phyloP scores from a whole-genome alignment of 2,113 vertebrate genomes.

The Colinus virginianus region DNA sequence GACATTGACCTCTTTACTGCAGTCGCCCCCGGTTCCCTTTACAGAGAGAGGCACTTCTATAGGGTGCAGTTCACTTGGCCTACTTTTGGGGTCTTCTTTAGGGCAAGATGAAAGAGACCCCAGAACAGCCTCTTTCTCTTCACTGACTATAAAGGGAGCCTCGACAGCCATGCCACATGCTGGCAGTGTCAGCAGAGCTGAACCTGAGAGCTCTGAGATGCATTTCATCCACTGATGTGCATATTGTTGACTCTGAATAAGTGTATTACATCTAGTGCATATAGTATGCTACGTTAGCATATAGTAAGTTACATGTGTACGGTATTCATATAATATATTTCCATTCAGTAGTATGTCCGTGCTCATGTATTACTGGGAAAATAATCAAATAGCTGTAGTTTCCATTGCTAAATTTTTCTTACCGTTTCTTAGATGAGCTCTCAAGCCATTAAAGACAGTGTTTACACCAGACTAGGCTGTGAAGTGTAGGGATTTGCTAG shows the following conservation, averaged over 20 bases:
- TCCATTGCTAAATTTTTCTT: not conserved
- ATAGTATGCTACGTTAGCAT: not conserved
- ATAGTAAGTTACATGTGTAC: not conserved
- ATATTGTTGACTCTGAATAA: not conserved
- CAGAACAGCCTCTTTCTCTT: not conserved
- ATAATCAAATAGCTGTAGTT: not conserved
- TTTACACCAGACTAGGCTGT: not conserved
- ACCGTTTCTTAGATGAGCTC: not conserved
- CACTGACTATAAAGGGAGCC: not conserved
- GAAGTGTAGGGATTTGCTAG: not conserved
- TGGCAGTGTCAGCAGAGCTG: not conserved
- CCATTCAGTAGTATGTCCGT: not conserved
- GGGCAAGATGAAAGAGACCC: slow-evolving; percentile 26
- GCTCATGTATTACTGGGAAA: not conserved
- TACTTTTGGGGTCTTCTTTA: slow-evolving; percentile 38
- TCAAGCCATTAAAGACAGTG: not conserved
- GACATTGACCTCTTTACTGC: slow-evolving; percentile 56
- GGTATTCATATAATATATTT: not conserved
- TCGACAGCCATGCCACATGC: not conserved
- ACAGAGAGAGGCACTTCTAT: slow-evolving; percentile 18
- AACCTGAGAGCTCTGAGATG: not conserved
- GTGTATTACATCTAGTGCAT: not conserved
- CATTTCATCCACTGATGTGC: not conserved
- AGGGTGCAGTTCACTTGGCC: slow-evolving; percentile 41
- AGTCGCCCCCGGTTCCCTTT: slow-evolving; percentile 37